Evolutionary conservation across 2,888 invertebrate genomes (phyloP), one percentile per base, ranked within the genome.

Genomic region (Chrysolina haemoptera): DNA sequence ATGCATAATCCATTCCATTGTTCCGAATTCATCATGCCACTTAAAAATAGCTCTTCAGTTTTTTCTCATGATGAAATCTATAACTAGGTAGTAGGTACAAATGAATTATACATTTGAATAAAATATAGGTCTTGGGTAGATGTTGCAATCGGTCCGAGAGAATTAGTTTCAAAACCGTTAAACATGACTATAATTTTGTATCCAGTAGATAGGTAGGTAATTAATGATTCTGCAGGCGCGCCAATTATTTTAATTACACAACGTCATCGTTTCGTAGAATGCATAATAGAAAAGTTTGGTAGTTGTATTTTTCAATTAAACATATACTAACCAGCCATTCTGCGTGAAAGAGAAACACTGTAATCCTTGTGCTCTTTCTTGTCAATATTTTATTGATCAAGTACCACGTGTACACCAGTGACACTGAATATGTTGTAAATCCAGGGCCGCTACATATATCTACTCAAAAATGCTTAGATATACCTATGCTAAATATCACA

Each of bases 281-380:
- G 14, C n/a, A 35, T 20, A 53, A 53, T 6, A 48, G 8, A 5
- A 18, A 20, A 20, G 20, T 22, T 18, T 0, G 5, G 14, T 40
- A 27, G 46, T 27, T 68, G 41, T 16, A 35, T 59, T 59, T 59
- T 68, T 16, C n/a, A 41, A 27, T 6, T 6, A 59, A 46, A 50
- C 16, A 65, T 73, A 75, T 73, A 75, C 75, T 75, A 75, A 75
- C 75, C 75, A 75, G 75, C 71, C 75, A 75, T 75, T 69, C 64
- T 59, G 35, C 27, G 59, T 35, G n/a, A 59, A 22, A 59, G 27
- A 55, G 35, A 59, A 59, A 59, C 59, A 59, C 59, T 27, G 50
- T 66, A 66, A 67, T 67, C 67, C 67, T 40, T 50, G 41, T 41
- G 8, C 40, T 53, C 40, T 14, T 67, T 53, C 40, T 14, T 67